phyloP scores from a whole-genome alignment of 2,113 vertebrate genomes.

The Mus spicilegus region DNA sequence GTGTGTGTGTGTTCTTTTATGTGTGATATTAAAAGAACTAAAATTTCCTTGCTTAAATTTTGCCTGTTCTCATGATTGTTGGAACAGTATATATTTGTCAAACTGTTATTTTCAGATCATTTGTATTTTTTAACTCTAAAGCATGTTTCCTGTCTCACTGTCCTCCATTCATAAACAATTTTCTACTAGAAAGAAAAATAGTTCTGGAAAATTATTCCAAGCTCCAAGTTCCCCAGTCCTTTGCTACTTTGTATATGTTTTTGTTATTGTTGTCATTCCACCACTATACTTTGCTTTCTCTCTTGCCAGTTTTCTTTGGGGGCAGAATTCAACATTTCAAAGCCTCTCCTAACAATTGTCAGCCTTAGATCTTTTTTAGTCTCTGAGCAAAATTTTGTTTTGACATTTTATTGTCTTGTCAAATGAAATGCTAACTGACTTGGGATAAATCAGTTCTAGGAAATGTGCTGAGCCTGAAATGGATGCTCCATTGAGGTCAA shows the following conservation, averaged over 20 bases:
- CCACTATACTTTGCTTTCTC: not conserved
- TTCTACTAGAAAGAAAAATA: not conserved
- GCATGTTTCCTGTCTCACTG: not conserved
- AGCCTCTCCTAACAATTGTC: not conserved
- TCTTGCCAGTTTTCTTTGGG: not conserved
- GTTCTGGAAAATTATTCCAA: not conserved
- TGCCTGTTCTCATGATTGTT: not conserved
- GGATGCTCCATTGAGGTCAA: not conserved
- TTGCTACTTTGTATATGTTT: conserved; percentile 3
- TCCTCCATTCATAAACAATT: not conserved
- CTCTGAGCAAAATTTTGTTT: not conserved
- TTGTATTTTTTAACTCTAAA: not conserved
- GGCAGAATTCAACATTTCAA: not conserved
- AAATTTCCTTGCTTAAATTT: not conserved
- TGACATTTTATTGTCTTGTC: not conserved
- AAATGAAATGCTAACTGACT: not conserved
- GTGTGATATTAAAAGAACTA: not conserved
- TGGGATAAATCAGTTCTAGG: not conserved
- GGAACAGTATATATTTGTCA: not conserved
- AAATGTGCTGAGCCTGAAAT: not conserved
- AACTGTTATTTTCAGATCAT: not conserved
- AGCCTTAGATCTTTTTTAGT: not conserved
- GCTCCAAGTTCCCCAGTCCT: not conserved
- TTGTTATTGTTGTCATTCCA: not conserved
- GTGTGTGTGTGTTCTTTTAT: not conserved